Evolutionary conservation across 23 tunicate genomes (phyloP).

Genomic region (Oikopleura dioica): DNA sequence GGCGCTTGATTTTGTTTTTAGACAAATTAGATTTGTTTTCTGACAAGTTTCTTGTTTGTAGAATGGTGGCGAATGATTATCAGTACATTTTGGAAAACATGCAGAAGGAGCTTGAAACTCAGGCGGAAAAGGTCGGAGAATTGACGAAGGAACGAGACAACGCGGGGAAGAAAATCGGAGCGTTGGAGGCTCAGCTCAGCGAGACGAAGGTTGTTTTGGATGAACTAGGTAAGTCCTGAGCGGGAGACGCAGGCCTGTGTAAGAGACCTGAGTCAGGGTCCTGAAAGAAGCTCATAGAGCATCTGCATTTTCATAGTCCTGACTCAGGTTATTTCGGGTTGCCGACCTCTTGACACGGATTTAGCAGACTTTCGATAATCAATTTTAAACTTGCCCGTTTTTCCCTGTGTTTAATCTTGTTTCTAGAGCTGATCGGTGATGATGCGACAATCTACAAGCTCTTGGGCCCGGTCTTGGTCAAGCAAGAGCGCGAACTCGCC

Average conservation of each 20-base stretch:
- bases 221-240: constrained; percentile 4
- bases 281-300: too few species aligned
- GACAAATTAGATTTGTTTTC: too few species aligned
- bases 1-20: too few species aligned
- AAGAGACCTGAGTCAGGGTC: too few species aligned
- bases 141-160: not conserved
- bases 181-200: not conserved
- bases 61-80: not conserved
- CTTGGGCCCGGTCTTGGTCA: not conserved
- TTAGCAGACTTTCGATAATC: too few species aligned
- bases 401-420: too few species aligned
- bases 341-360: too few species aligned
- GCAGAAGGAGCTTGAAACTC: constrained; percentile 3
- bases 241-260: too few species aligned
- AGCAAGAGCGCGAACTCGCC: constrained; percentile 3
- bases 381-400: too few species aligned
- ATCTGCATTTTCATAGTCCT: too few species aligned
- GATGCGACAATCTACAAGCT: constrained; percentile 11
- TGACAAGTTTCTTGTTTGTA: too few species aligned
- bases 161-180: not conserved
- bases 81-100: not conserved
- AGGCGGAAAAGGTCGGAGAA: not conserved
- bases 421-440: not conserved
- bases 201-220: not conserved
- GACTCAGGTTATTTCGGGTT: too few species aligned